Conservation (phyloP, 2,113 vertebrate species). For the Barbus barbus region DNA sequence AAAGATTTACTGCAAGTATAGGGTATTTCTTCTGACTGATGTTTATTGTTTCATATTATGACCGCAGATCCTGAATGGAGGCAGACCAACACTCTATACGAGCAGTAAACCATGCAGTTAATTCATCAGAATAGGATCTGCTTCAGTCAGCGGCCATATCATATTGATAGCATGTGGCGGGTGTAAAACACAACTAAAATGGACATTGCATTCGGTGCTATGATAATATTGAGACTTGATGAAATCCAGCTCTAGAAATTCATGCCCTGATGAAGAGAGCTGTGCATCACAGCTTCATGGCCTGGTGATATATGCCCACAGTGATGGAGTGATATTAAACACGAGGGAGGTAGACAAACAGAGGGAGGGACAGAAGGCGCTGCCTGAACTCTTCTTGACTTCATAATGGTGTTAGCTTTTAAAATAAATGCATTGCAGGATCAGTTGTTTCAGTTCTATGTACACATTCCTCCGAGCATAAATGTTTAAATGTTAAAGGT, state of each 20-base stretch:
- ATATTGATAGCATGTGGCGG: conserved; percentile 57
- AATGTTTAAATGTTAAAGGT: no score
- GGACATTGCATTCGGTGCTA: conserved; percentile 31
- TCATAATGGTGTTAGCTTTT: conserved; percentile 7
- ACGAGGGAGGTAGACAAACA: conserved; percentile 2
- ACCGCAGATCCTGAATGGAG: no score
- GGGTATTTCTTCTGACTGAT: no score
- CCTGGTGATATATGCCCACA: conserved; percentile 3
- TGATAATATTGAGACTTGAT: conserved; percentile 50
- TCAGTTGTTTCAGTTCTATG: background rate
- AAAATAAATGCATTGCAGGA: conserved; percentile 4
- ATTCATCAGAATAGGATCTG: conserved; percentile 15
- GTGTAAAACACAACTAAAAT: conserved; percentile 56
- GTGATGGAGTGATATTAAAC: conserved; percentile 4
- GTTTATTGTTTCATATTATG: no score
- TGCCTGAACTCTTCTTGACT: conserved; percentile 19
- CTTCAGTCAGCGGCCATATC: conserved; percentile 38
- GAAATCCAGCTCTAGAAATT: conserved; percentile 20
- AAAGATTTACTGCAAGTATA: no score
- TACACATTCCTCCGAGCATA: no score
- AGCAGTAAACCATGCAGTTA: background rate
- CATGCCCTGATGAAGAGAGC: conserved; percentile 13
- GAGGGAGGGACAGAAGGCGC: background rate
- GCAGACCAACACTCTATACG: background rate
- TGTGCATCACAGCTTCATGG: conserved; percentile 14